Evolutionary conservation across 2,113 vertebrate species (phyloP).

Genomic region (Rhynchopsitta pachyrhyncha): DNA sequence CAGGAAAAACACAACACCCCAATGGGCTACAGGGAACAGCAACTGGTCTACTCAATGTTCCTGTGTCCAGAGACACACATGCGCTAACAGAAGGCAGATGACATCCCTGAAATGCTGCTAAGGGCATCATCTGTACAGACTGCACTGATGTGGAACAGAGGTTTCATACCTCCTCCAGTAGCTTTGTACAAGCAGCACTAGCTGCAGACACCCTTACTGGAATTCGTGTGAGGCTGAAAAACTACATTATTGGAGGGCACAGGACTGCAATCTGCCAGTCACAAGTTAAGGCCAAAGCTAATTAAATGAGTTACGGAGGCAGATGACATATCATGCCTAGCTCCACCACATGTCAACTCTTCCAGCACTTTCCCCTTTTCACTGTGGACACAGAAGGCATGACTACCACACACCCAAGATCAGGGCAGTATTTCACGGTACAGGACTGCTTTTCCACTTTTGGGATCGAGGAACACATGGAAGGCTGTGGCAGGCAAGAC

Average conservation of each 20-base stretch:
- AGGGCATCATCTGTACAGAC: accelerated
- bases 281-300: not conserved
- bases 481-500: not conserved
- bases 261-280: not conserved
- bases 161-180: accelerated
- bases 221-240: too few species aligned
- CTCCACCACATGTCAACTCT: not conserved
- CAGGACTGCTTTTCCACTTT: not conserved
- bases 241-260: not conserved
- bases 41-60: accelerated
- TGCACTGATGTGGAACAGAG: accelerated
- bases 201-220: accelerated
- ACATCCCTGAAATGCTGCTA: not conserved
- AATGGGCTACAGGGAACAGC: not conserved
- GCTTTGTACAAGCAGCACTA: not conserved
- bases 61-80: accelerated
- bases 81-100: accelerated
- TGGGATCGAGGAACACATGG: not conserved
- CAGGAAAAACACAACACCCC: accelerated
- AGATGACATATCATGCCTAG: not conserved
- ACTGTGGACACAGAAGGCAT: accelerated
- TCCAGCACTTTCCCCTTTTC: not conserved
- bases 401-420: accelerated
- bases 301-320: not conserved
- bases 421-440: not conserved